These are phyloP conservation scores for Drepanosiphum platanoidis DNA, from an alignment of 2,888 invertebrate species.

Conservation along the genomic window DNA sequence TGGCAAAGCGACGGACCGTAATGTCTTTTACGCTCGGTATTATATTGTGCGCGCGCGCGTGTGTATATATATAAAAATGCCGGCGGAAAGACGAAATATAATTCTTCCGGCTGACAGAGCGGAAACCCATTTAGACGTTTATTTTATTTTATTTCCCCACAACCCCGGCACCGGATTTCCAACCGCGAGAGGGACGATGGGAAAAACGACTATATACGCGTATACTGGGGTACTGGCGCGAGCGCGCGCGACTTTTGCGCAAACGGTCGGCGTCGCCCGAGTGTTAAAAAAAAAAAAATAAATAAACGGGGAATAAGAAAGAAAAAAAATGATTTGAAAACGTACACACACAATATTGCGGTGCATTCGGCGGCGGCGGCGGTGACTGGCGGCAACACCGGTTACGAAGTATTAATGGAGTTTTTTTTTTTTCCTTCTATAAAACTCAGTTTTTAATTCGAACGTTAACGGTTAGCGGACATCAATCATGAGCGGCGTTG, in stretches of 20 bases:
- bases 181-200: not conserved
- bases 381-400: not conserved
- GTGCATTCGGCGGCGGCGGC: not conserved
- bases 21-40: conserved; percentile 44
- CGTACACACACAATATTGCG: conserved; percentile 37
- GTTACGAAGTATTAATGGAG: conserved; percentile 49
- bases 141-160: conserved; percentile 20
- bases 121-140: conserved; percentile 62
- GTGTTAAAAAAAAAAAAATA: conserved; percentile 20
- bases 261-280: not conserved
- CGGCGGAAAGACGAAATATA: conserved; percentile 56
- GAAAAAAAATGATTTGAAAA: conserved; percentile 37
- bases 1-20: conserved; percentile 56
- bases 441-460: conserved; percentile 34
- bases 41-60: not conserved
- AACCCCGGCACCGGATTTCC: conserved; percentile 19
- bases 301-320: not conserved
- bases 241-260: not conserved
- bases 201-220: conserved; percentile 1
- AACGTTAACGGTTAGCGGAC: conserved; percentile 56
- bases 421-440: conserved; percentile 24
- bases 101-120: conserved; percentile 62
- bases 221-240: not conserved
- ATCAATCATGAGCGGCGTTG: conserved; percentile 49
- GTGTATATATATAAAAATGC: conserved; percentile 25